Percentiles rank a stretch among this genome's conserved stretches.
Evolutionary conservation across 1,140 invertebrate genomes (phyloP).

Genomic region (Scaptomyza montana): DNA sequence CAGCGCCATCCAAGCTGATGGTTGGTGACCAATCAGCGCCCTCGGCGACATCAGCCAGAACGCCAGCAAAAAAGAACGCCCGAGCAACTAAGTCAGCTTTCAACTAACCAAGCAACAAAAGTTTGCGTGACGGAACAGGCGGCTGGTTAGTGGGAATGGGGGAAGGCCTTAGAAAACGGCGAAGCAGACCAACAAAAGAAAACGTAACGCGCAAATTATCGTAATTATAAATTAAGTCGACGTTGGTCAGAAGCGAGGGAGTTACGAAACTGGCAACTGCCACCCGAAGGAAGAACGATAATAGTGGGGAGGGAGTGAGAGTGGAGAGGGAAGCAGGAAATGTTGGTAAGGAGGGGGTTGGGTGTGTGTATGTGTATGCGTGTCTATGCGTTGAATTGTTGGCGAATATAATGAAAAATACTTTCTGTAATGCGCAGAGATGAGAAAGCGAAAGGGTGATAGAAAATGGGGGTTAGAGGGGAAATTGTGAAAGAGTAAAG

Average conservation of each 20-base stretch:
- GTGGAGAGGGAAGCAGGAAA: not conserved
- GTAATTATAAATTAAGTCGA: conserved; percentile 83
- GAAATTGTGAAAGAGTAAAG: not conserved
- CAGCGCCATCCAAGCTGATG: conserved; percentile 4
- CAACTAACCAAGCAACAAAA: conserved; percentile 72
- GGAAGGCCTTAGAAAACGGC: not conserved
- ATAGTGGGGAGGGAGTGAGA: too few species aligned
- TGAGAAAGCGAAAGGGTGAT: not conserved
- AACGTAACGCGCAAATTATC: conserved; percentile 82
- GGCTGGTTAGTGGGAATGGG: not conserved
- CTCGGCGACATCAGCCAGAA: conserved; percentile 16
- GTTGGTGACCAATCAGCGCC: conserved; percentile 55
- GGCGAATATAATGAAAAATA: conserved; percentile 77
- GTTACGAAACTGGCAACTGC: conserved; percentile 21
- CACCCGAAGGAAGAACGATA: conserved; percentile 3
- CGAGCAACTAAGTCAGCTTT: conserved; percentile 44
- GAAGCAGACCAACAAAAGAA: conserved; percentile 68
- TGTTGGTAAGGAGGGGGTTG: not conserved
- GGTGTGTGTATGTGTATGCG: not conserved
- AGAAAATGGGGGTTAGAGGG: not conserved
- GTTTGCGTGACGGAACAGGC: conserved; percentile 36
- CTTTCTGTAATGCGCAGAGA: conserved; percentile 55
- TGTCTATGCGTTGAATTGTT: conserved; percentile 45
- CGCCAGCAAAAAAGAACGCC: not conserved
- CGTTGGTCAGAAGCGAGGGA: conserved; percentile 50